Percentiles rank a stretch among this genome's conserved stretches.
Evolutionary conservation across 2,113 vertebrate species (phyloP).

Genomic region (Burhinus bistriatus): DNA sequence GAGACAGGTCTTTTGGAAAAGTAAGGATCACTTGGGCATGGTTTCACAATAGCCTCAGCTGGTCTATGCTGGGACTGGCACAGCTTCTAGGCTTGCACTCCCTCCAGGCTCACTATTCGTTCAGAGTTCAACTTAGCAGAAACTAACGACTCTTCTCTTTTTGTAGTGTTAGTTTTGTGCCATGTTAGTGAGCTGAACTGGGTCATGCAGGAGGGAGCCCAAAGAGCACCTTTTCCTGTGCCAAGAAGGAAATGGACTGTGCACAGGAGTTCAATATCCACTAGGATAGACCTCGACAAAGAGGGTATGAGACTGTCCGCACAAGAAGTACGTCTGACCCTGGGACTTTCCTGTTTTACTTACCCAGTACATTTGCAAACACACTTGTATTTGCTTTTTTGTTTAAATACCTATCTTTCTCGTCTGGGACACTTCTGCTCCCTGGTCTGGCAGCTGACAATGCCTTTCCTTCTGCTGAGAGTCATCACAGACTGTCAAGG

Average conservation of each 20-base stretch:
- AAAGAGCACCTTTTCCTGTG: background rate
- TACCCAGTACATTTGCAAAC: background rate
- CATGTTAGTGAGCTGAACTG: background rate
- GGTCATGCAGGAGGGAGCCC: background rate
- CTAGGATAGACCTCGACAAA: background rate
- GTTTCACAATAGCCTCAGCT: background rate
- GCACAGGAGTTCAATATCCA: background rate
- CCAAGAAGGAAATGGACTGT: background rate
- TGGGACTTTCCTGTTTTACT: background rate
- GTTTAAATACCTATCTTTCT: background rate
- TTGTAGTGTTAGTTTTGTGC: background rate
- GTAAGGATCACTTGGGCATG: background rate
- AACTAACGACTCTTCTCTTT: background rate
- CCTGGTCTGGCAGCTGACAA: background rate
- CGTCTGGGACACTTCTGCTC: background rate
- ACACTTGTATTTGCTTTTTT: background rate
- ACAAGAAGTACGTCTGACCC: background rate
- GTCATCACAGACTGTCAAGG: background rate
- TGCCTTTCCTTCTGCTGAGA: constrained; percentile 8
- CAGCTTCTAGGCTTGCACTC: background rate
- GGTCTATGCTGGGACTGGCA: background rate
- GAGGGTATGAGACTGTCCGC: background rate
- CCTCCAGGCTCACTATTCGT: background rate
- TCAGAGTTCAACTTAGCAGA: background rate
- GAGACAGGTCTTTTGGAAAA: background rate